These are phyloP conservation scores for Psittacula echo DNA, from an alignment of 2,797 vertebrate species.

Conservation along the genomic window DNA sequence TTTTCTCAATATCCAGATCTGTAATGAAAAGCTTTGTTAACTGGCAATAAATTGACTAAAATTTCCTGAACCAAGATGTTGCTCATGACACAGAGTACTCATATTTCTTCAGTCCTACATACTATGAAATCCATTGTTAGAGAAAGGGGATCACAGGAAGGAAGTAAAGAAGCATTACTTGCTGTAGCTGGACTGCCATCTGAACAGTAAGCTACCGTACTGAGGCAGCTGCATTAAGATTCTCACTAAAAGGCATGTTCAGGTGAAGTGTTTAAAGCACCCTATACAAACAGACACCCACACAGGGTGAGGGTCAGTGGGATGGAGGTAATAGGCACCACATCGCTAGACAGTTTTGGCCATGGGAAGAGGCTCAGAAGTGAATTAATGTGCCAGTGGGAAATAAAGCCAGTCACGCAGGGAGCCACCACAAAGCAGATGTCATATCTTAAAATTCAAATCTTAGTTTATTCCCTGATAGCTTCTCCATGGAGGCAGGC, in stretches of 20 bases:
- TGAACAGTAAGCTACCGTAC: not conserved
- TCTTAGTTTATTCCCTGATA: not conserved
- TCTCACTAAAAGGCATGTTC: not conserved
- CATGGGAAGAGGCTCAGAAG: not conserved
- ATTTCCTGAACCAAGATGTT: not conserved
- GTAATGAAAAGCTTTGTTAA: not conserved
- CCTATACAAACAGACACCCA: not conserved
- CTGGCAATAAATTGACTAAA: not conserved
- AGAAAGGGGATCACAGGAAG: not conserved
- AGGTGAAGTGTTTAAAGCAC: not conserved
- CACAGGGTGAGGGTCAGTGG: not conserved
- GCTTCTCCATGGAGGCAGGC: not conserved
- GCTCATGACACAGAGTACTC: not conserved
- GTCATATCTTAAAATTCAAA: not conserved
- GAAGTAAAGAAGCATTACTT: not conserved
- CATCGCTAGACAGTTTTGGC: not conserved
- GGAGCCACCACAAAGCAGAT: not conserved
- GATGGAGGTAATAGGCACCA: not conserved
- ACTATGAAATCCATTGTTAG: not conserved
- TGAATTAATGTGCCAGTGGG: not conserved
- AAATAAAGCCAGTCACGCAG: not conserved
- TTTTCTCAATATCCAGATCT: not conserved
- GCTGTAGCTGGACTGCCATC: rapidly evolving
- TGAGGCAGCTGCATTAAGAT: not conserved
- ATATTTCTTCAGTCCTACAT: not conserved